phyloP scores from a whole-genome alignment of 30 jellyfish, hydroid and myxozoan genomes.

The Pseudorhiza aurosa region DNA sequence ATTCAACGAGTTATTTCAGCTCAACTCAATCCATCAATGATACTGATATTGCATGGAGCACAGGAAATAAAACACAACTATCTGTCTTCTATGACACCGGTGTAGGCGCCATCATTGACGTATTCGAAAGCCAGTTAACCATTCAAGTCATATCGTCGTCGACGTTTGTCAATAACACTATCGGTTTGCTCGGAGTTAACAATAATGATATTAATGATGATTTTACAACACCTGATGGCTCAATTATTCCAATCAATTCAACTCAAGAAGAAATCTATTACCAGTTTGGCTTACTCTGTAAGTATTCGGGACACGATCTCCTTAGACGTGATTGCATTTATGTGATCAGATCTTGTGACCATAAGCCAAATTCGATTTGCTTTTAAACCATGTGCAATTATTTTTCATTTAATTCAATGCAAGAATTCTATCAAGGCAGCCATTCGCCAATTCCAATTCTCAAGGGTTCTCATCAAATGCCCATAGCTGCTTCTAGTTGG shows the following conservation, averaged over 20 bases:
- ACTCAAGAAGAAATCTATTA: constrained; percentile 66
- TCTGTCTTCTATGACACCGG: constrained; percentile 54
- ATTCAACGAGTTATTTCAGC: constrained; percentile 22
- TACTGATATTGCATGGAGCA: constrained; percentile 46
- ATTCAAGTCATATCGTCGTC: constrained; percentile 22
- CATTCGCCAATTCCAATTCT: too few relatives aligned
- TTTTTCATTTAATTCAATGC: too few relatives aligned
- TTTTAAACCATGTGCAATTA: too few relatives aligned
- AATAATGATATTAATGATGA: constrained; percentile 58
- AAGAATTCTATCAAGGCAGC: too few relatives aligned
- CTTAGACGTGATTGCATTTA: neutral
- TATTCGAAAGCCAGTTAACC: constrained; percentile 26
- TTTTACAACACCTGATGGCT: constrained; percentile 67
- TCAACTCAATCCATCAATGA: constrained; percentile 56
- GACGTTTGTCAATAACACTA: constrained; percentile 19
- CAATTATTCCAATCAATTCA: constrained; percentile 46
- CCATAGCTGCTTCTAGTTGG: too few relatives aligned
- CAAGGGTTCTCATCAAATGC: too few relatives aligned
- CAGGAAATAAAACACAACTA: constrained; percentile 24
- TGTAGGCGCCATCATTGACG: constrained; percentile 43
- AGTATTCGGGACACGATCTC: neutral
- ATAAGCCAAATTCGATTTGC: too few relatives aligned
- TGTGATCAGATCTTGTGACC: neutral
- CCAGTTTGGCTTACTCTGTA: constrained; percentile 64
- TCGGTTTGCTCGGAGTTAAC: constrained; percentile 61